These are phyloP conservation scores for Drosophila sechellia DNA, from an alignment of 1,140 invertebrate genomes.

Conservation along the genomic window DNA sequence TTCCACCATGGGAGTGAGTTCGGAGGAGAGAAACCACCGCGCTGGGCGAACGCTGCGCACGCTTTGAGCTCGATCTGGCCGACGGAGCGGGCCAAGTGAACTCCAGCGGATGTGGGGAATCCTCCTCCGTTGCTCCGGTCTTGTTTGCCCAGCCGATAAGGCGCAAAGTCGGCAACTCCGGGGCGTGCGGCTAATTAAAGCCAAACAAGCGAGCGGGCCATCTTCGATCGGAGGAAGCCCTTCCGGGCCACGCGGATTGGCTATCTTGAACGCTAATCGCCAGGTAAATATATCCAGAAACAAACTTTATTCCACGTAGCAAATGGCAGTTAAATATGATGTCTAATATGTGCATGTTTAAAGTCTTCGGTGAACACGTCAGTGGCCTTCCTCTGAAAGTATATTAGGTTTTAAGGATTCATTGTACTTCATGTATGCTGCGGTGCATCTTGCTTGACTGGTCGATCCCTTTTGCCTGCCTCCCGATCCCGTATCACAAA, in stretches of 20 bases:
- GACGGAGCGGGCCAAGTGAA: conserved; percentile 8
- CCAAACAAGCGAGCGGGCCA: conserved; percentile 11
- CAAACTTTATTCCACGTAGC: conserved; percentile 4
- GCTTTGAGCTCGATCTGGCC: conserved; percentile 37
- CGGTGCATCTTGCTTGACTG: conserved; percentile 19
- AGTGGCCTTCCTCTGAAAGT: background rate
- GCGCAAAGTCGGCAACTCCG: conserved; percentile 10
- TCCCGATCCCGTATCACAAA: conserved; percentile 31
- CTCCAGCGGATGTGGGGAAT: conserved; percentile 25
- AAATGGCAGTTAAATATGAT: background rate
- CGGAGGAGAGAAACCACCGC: conserved; percentile 30
- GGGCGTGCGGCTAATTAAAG: conserved; percentile 31
- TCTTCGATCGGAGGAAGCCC: conserved; percentile 18
- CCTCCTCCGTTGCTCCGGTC: conserved; percentile 1
- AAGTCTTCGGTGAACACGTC: conserved; percentile 1
- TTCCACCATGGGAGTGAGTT: background rate
- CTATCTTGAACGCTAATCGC: conserved; percentile 12
- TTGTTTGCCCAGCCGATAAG: conserved; percentile 39
- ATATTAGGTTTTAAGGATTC: background rate
- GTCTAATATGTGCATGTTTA: background rate
- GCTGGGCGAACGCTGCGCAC: conserved; percentile 35
- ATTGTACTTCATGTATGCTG: conserved; percentile 44
- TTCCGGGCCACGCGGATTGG: conserved; percentile 13
- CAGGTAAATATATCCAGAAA: background rate
- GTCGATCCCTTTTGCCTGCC: conserved; percentile 2